A percentile compares a stretch with the other conserved stretches of the same genome.
These are phyloP conservation scores for Tokudaia muenninki DNA, from an alignment of 2,797 vertebrate species.

Conservation along the genomic window DNA sequence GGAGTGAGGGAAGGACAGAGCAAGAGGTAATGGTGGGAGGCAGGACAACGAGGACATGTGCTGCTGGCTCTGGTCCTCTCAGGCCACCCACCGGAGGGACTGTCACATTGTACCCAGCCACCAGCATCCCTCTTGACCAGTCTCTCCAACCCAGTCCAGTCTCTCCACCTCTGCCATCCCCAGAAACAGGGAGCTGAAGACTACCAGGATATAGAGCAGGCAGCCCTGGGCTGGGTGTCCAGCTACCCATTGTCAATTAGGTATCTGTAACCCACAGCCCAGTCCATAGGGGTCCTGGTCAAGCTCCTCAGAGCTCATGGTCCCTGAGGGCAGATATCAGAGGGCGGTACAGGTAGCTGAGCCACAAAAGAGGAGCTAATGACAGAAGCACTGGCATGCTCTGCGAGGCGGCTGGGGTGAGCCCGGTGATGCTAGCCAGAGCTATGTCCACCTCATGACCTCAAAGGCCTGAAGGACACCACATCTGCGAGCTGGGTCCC, in stretches of 20 bases:
- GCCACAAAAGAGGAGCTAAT: neutral
- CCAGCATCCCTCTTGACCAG: neutral
- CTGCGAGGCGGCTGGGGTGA: neutral
- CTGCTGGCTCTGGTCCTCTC: neutral
- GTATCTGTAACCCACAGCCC: too few relatives aligned
- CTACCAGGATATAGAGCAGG: neutral
- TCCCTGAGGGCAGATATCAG: neutral
- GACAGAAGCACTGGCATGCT: neutral
- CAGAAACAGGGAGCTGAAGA: neutral
- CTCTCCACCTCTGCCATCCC: neutral
- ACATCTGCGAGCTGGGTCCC: neutral
- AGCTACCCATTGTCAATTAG: neutral
- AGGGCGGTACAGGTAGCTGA: neutral
- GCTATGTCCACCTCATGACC: neutral
- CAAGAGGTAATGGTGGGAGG: neutral
- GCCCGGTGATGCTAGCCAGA: neutral
- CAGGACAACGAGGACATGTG: neutral
- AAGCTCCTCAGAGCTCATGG: neutral
- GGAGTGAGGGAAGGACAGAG: neutral
- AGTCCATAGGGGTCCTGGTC: too few relatives aligned
- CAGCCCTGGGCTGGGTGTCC: neutral
- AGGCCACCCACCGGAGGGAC: neutral
- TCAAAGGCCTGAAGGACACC: neutral
- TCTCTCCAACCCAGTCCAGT: neutral
- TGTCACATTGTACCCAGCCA: neutral